Percentiles rank a stretch among this genome's conserved stretches.
Conservation (phyloP, 2,797 vertebrate species). For the Sebastes reedi region DNA sequence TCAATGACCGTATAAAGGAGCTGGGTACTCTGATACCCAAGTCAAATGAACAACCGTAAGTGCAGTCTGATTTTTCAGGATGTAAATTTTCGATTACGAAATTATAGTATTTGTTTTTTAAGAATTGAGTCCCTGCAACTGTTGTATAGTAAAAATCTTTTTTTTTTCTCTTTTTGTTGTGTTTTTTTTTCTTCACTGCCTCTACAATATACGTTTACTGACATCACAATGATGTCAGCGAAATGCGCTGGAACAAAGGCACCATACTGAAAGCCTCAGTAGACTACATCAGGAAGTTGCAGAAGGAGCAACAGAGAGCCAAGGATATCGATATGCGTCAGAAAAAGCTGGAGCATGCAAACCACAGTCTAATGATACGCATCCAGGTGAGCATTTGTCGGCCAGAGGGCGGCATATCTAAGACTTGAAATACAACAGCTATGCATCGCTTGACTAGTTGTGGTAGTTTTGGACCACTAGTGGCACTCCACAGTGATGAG, state of each 20-base stretch:
- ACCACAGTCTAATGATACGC: conserved; percentile 88
- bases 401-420: neutral
- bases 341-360: conserved; percentile 89
- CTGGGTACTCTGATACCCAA: conserved; percentile 91
- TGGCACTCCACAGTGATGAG: neutral
- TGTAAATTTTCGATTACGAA: neutral
- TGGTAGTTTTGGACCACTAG: neutral
- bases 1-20: conserved; percentile 94
- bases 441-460: neutral
- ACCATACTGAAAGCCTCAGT: conserved; percentile 95
- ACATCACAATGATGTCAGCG: conserved; percentile 71
- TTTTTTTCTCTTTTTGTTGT: neutral
- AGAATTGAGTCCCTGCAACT: neutral
- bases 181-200: neutral
- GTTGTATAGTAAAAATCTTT: neutral
- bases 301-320: conserved; percentile 91
- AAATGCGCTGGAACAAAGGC: conserved; percentile 97
- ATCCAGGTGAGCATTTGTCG: conserved; percentile 84
- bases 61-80: conserved; percentile 22
- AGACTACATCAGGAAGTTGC: conserved; percentile 93
- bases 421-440: neutral
- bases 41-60: conserved; percentile 92
- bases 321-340: conserved; percentile 90
- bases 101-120: neutral
- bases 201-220: neutral